These are phyloP conservation scores for Scomberomorus guttatus DNA, from an alignment of 2,797 vertebrate species.

Conservation along the genomic window DNA sequence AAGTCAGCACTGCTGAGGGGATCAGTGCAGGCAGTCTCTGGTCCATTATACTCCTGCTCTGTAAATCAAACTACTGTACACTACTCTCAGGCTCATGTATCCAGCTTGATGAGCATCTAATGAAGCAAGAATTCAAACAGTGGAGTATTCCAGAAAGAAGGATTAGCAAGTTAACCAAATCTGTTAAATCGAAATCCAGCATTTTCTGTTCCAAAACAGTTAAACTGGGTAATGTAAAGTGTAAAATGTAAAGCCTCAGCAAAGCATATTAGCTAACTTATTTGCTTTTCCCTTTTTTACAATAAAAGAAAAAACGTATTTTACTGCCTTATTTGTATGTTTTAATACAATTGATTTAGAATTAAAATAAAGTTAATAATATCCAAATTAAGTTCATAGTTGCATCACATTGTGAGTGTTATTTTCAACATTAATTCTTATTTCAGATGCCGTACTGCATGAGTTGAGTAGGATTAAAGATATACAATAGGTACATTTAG, in stretches of 20 bases:
- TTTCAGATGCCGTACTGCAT: neutral
- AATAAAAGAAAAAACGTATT: neutral
- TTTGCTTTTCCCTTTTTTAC: neutral
- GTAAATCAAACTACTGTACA: constrained; percentile 75
- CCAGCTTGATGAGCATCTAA: constrained; percentile 49
- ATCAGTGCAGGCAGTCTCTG: constrained; percentile 65
- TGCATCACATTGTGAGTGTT: neutral
- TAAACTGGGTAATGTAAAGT: neutral
- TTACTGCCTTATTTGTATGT: neutral
- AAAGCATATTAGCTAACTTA: neutral
- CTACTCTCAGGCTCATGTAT: constrained; percentile 48
- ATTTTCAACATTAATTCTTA: neutral
- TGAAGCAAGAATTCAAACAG: constrained; percentile 16
- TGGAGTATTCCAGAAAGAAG: neutral
- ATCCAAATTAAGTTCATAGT: neutral
- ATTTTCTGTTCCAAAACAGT: neutral
- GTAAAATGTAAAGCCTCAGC: neutral
- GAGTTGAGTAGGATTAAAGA: neutral
- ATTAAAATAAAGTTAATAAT: neutral
- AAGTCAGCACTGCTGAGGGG: constrained; percentile 62
- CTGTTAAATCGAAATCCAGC: neutral
- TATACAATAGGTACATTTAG: neutral
- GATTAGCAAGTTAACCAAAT: constrained; percentile 19
- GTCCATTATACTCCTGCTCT: constrained; percentile 70
- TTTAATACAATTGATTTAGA: neutral